Evolutionary conservation across 2,113 vertebrate genomes (phyloP).

Genomic region (Formicarius rufipectus): DNA sequence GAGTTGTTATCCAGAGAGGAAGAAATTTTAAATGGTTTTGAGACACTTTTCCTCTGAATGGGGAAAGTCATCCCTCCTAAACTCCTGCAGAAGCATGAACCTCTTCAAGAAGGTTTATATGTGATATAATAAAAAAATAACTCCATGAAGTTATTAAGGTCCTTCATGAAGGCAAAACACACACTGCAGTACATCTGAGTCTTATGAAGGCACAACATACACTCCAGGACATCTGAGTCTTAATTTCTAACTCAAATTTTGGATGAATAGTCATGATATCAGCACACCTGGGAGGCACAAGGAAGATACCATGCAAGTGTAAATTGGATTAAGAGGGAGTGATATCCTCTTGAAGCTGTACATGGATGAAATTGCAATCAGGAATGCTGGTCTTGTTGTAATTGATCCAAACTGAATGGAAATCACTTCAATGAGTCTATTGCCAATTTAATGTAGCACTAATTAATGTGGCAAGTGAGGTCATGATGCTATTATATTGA

Average conservation of each 20-base stretch:
- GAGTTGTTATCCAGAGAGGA: not conserved
- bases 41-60: not conserved
- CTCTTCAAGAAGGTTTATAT: not conserved
- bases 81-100: not conserved
- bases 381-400: not conserved
- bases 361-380: not conserved
- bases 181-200: fast-evolving
- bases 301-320: not conserved
- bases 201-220: not conserved
- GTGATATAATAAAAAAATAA: not conserved
- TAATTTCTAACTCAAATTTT: not conserved
- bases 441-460: not conserved
- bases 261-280: not conserved
- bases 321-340: not conserved
- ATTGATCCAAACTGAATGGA: not conserved
- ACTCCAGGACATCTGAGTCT: not conserved
- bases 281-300: not conserved
- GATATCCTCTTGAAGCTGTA: not conserved
- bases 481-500: not conserved
- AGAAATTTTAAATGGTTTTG: not conserved
- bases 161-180: not conserved
- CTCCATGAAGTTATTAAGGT: not conserved
- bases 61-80: not conserved
- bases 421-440: fast-evolving
- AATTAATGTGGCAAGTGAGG: not conserved